A percentile compares a stretch with the other conserved stretches of the same genome.
Evolutionary conservation across 2,797 vertebrate genomes (phyloP).

Genomic region (Myotis pilosus): DNA sequence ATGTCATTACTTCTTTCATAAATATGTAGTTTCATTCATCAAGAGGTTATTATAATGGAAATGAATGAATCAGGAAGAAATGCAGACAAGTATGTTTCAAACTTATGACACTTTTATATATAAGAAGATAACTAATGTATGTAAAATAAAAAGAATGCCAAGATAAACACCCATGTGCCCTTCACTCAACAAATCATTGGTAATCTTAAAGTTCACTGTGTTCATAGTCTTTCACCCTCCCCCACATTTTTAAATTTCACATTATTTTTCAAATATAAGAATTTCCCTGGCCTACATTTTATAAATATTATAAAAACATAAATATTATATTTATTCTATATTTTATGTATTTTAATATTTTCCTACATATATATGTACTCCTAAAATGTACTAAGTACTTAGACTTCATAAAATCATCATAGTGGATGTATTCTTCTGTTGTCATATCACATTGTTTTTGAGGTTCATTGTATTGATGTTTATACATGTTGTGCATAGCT

Average conservation of each 20-base stretch:
- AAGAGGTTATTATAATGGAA: background rate
- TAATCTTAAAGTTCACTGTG: background rate
- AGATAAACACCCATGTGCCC: background rate
- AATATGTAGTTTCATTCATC: constrained; percentile 10
- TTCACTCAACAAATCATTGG: background rate
- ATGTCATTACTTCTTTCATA: constrained; percentile 1
- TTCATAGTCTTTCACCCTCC: background rate
- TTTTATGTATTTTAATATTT: background rate
- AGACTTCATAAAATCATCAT: background rate
- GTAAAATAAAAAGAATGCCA: background rate
- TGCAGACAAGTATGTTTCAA: background rate
- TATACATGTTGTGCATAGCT: background rate
- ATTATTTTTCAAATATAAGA: background rate
- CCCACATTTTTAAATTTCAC: background rate
- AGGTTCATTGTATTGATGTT: background rate
- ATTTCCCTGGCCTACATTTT: background rate
- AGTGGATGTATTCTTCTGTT: background rate
- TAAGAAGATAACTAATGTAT: background rate
- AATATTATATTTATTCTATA: background rate
- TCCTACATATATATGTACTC: background rate
- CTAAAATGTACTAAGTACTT: background rate
- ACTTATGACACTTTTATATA: background rate
- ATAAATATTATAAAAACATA: background rate
- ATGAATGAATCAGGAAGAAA: constrained; percentile 27
- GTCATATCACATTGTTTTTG: background rate